A percentile compares a stretch with the other conserved stretches of the same genome.
Evolutionary conservation across 2,113 vertebrate genomes (phyloP).

Genomic region (Argyrosomus japonicus): DNA sequence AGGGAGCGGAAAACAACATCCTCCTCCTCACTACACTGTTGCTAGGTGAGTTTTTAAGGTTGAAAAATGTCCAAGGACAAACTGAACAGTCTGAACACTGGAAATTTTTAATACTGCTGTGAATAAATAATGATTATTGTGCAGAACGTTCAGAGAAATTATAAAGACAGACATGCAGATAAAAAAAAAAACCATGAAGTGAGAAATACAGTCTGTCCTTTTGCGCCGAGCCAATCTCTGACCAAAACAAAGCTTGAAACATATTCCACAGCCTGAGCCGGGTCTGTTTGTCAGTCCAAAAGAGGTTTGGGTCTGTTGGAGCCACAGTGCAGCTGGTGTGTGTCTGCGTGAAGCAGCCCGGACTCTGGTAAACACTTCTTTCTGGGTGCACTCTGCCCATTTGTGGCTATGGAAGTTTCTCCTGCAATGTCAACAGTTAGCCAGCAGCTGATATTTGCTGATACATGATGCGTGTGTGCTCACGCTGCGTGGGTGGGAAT

Average conservation of each 20-base stretch:
- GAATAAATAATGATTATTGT: background rate
- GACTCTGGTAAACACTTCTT: slow-evolving; percentile 35
- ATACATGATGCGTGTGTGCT: background rate
- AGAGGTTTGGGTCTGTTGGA: slow-evolving; percentile 8
- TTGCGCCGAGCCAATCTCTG: background rate
- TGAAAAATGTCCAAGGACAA: slow-evolving; percentile 19
- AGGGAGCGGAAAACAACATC: background rate
- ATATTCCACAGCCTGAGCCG: background rate
- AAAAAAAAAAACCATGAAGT: background rate
- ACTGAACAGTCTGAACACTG: background rate
- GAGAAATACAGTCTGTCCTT: background rate
- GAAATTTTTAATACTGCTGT: background rate
- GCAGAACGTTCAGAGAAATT: background rate
- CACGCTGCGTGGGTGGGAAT: background rate
- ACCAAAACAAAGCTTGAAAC: slow-evolving; percentile 1
- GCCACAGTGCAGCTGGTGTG: slow-evolving; percentile 20
- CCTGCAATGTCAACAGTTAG: background rate
- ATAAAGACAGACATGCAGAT: background rate
- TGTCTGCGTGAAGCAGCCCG: slow-evolving; percentile 14
- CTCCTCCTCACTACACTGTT: background rate
- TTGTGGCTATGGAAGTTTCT: slow-evolving; percentile 35
- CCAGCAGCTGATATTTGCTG: slow-evolving; percentile 16
- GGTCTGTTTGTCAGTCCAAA: slow-evolving; percentile 18
- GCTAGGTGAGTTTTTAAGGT: background rate
- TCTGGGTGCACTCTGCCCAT: background rate